phyloP scores from a whole-genome alignment of 2,797 vertebrate genomes.

The Tachyglossus aculeatus region DNA sequence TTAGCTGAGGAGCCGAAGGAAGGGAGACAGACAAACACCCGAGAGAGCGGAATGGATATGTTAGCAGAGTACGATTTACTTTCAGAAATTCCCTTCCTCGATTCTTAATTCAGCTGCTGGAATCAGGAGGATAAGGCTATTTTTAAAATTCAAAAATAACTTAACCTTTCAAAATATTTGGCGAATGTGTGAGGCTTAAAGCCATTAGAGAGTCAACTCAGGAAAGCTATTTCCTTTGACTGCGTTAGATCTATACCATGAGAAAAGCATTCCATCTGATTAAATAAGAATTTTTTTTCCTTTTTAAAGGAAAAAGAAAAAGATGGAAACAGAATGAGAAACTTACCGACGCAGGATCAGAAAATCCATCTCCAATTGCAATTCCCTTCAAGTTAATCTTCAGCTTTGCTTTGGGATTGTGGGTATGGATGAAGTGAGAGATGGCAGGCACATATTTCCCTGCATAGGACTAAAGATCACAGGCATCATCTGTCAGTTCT shows the following conservation, averaged over 20 bases:
- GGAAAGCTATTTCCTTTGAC: constrained; percentile 29
- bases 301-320: neutral
- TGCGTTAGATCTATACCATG: constrained; percentile 20
- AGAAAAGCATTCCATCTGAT: constrained; percentile 31
- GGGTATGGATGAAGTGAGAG: constrained; percentile 81
- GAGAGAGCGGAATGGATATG: neutral
- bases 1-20: constrained; percentile 75
- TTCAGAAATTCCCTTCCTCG: neutral
- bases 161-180: constrained; percentile 32
- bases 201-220: constrained; percentile 39
- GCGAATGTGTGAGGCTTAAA: constrained; percentile 38
- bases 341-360: constrained; percentile 84
- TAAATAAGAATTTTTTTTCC: neutral
- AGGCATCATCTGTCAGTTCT: neutral
- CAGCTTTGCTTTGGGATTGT: constrained; percentile 76
- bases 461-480: constrained; percentile 76
- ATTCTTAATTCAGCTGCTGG: constrained; percentile 24
- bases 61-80: neutral
- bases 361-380: constrained; percentile 82
- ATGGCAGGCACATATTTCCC: constrained; percentile 85
- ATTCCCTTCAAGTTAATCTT: constrained; percentile 86
- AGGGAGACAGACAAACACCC: neutral
- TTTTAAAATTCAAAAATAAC: neutral
- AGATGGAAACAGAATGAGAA: constrained; percentile 12
- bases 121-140: neutral